Conservation (phyloP, 23 tunicate genomes). For the Phallusia fumigata region DNA sequence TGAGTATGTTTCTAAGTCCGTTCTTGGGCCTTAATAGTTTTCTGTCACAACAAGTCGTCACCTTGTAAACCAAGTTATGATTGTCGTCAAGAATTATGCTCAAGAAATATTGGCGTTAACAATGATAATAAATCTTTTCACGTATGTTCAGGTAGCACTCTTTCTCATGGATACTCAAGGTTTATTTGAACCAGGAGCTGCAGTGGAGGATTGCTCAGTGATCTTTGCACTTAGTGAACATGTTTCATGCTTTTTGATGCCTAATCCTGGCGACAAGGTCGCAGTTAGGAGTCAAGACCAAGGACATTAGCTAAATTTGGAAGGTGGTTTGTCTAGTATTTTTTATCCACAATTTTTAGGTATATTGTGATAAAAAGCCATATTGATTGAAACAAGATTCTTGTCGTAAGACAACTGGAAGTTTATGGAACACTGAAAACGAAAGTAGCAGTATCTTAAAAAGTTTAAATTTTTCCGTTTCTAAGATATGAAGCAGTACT, state of each 20-base stretch:
- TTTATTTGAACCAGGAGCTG: constrained; percentile 2
- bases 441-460: not conserved
- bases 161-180: constrained; percentile 50
- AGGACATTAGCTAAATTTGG: not conserved
- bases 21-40: no score
- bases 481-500: not conserved
- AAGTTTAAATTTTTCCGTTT: not conserved
- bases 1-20: no score
- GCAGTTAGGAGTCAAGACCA: constrained; percentile 14
- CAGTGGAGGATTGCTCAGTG: constrained; percentile 22
- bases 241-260: constrained; percentile 42
- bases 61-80: no score
- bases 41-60: no score
- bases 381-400: no score
- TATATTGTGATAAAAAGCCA: no score
- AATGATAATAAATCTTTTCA: no score
- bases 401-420: no score
- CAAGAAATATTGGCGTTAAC: no score
- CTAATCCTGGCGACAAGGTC: constrained; percentile 39
- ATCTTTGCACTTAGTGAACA: constrained; percentile 39
- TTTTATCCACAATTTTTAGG: no score
- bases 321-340: no score
- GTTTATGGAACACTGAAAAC: not conserved
- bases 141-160: constrained; percentile 30
- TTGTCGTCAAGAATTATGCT: no score